A percentile compares a stretch with the other conserved stretches of the same genome.
Evolutionary conservation across 1,140 invertebrate genomes (phyloP).

Genomic region (Cotesia glomerata): DNA sequence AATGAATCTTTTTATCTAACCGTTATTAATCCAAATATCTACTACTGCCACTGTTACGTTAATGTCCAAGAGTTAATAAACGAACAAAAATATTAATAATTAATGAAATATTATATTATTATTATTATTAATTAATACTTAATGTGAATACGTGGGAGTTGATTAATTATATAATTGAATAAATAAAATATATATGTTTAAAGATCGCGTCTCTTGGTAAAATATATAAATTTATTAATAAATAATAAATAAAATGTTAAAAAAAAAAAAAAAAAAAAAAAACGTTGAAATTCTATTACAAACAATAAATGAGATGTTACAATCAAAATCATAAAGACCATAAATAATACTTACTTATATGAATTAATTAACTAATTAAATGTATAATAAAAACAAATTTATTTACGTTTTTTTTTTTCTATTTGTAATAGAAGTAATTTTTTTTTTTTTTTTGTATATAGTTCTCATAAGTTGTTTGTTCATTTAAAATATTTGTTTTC

Average conservation of each 20-base stretch:
- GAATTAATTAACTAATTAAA: too few relatives aligned
- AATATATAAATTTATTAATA: not conserved
- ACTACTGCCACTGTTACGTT: constrained; percentile 37
- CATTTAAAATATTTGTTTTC: constrained; percentile 14
- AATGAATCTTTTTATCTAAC: constrained; percentile 27
- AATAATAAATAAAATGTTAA: not conserved
- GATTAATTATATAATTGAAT: not conserved
- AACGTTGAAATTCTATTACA: too few relatives aligned
- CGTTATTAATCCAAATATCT: constrained; percentile 34
- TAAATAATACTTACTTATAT: too few relatives aligned
- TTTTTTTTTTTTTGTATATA: constrained; percentile 13
- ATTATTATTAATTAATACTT: not conserved
- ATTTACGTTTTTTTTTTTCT: constrained; percentile 4
- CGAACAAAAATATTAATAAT: constrained; percentile 1
- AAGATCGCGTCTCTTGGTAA: not conserved
- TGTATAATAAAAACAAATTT: constrained; percentile 12
- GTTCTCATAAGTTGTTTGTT: constrained; percentile 13
- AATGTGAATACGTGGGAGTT: constrained; percentile 7
- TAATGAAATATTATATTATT: not conserved
- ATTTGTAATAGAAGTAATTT: not conserved
- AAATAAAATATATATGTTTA: not conserved
- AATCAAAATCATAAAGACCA: too few relatives aligned
- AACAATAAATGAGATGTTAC: too few relatives aligned
- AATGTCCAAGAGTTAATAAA: constrained; percentile 29
- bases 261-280: not conserved